phyloP scores from a whole-genome alignment of 1,140 invertebrate genomes.

The Teleogryllus occipitalis region DNA sequence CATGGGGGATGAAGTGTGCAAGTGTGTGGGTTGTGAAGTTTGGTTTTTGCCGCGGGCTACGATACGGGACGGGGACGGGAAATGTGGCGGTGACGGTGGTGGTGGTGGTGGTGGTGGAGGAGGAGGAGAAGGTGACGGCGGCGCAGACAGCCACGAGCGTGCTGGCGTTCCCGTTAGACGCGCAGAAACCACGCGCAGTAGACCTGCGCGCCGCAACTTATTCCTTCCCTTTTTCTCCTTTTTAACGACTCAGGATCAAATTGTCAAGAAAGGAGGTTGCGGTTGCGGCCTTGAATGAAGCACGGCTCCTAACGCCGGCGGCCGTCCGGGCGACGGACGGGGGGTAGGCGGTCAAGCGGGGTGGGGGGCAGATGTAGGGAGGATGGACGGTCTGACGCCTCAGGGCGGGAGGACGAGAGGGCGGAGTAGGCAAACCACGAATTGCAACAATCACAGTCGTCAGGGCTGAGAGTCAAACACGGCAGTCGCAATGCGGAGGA shows the following conservation, averaged over 20 bases:
- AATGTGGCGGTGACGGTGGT: background rate
- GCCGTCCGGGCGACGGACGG: too few species aligned
- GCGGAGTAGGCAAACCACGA: background rate
- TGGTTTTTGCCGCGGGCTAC: too few species aligned
- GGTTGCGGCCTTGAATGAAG: background rate
- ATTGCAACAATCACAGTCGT: background rate
- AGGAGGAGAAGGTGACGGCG: background rate
- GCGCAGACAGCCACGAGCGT: background rate
- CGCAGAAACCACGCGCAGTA: background rate
- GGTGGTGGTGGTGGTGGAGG: background rate
- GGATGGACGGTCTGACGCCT: too few species aligned
- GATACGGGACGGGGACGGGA: too few species aligned
- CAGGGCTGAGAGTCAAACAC: background rate
- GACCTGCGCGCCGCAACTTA: background rate
- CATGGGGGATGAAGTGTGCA: too few species aligned
- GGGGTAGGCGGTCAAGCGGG: too few species aligned
- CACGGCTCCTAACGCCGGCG: background rate
- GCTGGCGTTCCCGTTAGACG: background rate
- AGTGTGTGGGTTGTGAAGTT: too few species aligned
- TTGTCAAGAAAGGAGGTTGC: constrained; percentile 3
- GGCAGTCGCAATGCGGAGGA: background rate
- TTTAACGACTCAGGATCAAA: background rate
- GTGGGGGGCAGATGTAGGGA: too few species aligned
- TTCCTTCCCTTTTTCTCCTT: constrained; percentile 4
- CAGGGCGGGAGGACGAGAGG: background rate